Conservation (phyloP, 2,888 invertebrate species). For the Diabrotica balteata region DNA sequence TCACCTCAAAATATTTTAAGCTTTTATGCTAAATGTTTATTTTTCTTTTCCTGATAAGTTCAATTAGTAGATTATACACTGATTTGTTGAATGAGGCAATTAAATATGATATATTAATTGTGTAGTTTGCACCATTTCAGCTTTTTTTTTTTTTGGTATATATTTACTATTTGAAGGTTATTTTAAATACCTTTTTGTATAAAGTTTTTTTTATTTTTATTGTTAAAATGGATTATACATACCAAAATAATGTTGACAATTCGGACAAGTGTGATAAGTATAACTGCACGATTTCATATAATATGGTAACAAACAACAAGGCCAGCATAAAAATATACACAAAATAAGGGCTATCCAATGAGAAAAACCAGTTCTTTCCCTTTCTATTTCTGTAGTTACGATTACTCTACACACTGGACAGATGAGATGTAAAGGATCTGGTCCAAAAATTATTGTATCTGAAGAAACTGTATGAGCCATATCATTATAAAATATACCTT, state of each 20-base stretch:
- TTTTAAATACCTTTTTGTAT: neutral
- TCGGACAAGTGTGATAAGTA: slow-evolving; percentile 56
- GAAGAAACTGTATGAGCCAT: slow-evolving; percentile 40
- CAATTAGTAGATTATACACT: no score
- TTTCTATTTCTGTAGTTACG: slow-evolving; percentile 51
- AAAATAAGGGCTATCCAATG: slow-evolving; percentile 55
- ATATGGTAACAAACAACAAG: slow-evolving; percentile 57
- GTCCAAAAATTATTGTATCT: slow-evolving; percentile 49
- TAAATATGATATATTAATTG: no score
- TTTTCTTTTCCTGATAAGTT: no score
- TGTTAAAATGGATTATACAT: slow-evolving; percentile 56
- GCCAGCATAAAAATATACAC: slow-evolving; percentile 58
- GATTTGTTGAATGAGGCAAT: no score
- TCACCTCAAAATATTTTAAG: no score
- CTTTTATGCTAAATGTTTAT: no score
- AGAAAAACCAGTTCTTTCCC: slow-evolving; percentile 51
- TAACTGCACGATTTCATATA: slow-evolving; percentile 57
- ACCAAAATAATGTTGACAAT: slow-evolving; percentile 55
- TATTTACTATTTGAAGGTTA: no score
- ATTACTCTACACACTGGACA: slow-evolving; percentile 56
- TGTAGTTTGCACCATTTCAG: no score
- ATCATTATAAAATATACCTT: slow-evolving; percentile 45
- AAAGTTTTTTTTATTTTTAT: neutral
- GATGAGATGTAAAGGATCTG: slow-evolving; percentile 53
- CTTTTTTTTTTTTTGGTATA: no score